A percentile compares a stretch with the other conserved stretches of the same genome.
These are phyloP conservation scores for Pelecanoides urinatrix DNA, from an alignment of 2,113 vertebrate genomes.

Conservation along the genomic window DNA sequence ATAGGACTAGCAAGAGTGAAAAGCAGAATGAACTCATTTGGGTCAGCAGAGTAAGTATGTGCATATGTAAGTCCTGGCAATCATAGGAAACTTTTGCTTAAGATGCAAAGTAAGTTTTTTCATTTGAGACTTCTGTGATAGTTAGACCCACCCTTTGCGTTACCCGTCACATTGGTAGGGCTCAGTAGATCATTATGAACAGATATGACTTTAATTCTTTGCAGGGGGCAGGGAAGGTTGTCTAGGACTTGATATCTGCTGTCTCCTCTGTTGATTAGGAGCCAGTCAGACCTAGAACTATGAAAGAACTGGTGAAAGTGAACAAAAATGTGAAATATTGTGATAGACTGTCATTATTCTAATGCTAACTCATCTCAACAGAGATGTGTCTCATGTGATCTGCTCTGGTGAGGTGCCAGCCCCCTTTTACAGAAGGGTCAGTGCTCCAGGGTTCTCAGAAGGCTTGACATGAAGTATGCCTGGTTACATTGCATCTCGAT, in stretches of 20 bases:
- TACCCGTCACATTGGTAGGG: not conserved
- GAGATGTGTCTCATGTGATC: not conserved
- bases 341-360: not conserved
- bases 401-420: not conserved
- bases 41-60: not conserved
- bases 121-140: not conserved
- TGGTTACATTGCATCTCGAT: not conserved
- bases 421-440: not conserved
- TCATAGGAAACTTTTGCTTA: not conserved
- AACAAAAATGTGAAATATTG: not conserved
- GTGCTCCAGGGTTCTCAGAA: not conserved
- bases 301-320: not conserved
- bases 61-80: not conserved
- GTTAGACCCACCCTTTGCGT: not conserved
- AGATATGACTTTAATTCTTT: not conserved
- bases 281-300: not conserved
- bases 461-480: not conserved
- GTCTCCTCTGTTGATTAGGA: not conserved
- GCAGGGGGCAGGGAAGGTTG: rapidly evolving
- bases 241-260: not conserved
- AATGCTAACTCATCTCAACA: not conserved
- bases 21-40: not conserved
- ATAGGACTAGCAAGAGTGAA: not conserved
- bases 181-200: not conserved
- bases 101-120: not conserved